Base-by-base conservation (phyloP, 2,113 vertebrate species). In the Cyanoliseus patagonus region DNA sequence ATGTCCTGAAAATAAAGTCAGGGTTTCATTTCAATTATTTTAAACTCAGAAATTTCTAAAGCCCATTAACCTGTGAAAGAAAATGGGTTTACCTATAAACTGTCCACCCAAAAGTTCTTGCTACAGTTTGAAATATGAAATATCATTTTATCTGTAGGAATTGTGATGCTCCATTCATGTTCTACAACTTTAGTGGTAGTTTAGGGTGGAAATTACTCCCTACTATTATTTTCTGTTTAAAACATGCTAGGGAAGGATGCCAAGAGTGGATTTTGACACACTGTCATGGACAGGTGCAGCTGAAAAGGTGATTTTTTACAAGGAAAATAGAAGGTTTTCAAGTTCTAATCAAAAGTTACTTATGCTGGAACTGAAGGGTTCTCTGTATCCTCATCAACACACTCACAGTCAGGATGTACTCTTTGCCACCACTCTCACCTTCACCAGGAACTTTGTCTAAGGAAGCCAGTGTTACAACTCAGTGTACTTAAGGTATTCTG, bases 351-450 rank as follows among this genome's bases (percentile, higher is more conserved):
- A 62, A 28, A 89, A 78, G 12, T 49, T 59, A 16, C 37, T 70
- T 49, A 18, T n/a, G 24, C 23, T 55, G 39, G 19, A 77, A 67
- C 9, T 28, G 25, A 31, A 66, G 57, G 24, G 17, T 64, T 9
- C 14, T 57, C 64, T 31, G 33, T 11, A 42, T 52, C 25, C 24
- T 72, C 20, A 79, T 17, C 66, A 83, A 31, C 0, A 0, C 4
- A 61, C 20, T 15, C 0, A 1, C 3, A 13, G 19, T 41, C 23
- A 72, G 63, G 17, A 46, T 2, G 0, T 33, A 25, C 17, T 55
- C 6, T 63, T 82, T 69, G 68, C n/a, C 57, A 64, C 9, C 14
- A 25, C 69, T 53, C 8, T 57, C 15, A 14, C 33, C 30, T 64
- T 76, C 6, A 1, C 67, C 31, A 18, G 13, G 23, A 35, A 2